Conservation (phyloP, 1,140 invertebrate species). For the Apis florea region DNA sequence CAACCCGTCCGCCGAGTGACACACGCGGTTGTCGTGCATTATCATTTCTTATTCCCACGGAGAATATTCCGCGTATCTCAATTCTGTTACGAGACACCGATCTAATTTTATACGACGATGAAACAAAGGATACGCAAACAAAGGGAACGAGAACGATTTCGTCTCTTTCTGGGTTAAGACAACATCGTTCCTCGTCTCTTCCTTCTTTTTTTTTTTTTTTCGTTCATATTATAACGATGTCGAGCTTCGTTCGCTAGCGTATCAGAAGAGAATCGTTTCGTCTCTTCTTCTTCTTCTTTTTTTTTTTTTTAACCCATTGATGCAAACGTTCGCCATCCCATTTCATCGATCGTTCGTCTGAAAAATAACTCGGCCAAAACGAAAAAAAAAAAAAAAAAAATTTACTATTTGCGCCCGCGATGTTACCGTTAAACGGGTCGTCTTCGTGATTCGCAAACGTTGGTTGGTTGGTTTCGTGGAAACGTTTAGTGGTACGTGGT, state of each 20-base stretch:
- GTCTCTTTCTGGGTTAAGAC: slow-evolving; percentile 28
- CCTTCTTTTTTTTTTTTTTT: neutral
- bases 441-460: neutral
- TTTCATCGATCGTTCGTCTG: slow-evolving; percentile 27
- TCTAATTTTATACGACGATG: neutral
- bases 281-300: neutral
- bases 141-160: neutral
- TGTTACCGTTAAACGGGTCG: slow-evolving; percentile 26
- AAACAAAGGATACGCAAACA: neutral
- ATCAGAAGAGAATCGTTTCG: slow-evolving; percentile 22
- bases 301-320: slow-evolving; percentile 19
- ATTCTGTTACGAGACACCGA: neutral
- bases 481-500: slow-evolving; percentile 33
- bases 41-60: slow-evolving; percentile 13
- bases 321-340: slow-evolving; percentile 16
- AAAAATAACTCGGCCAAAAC: slow-evolving; percentile 43
- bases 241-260: slow-evolving; percentile 16
- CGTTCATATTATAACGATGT: neutral
- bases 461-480: slow-evolving; percentile 11
- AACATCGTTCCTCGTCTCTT: slow-evolving; percentile 21
- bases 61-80: slow-evolving; percentile 7
- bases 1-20: slow-evolving; percentile 54
- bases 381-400: neutral
- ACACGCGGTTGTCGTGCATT: slow-evolving; percentile 41
- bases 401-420: slow-evolving; percentile 50